A percentile compares a stretch with the other conserved stretches of the same genome.
phyloP scores from a whole-genome alignment of 2,888 invertebrate genomes.

The Monopis laevigella region DNA sequence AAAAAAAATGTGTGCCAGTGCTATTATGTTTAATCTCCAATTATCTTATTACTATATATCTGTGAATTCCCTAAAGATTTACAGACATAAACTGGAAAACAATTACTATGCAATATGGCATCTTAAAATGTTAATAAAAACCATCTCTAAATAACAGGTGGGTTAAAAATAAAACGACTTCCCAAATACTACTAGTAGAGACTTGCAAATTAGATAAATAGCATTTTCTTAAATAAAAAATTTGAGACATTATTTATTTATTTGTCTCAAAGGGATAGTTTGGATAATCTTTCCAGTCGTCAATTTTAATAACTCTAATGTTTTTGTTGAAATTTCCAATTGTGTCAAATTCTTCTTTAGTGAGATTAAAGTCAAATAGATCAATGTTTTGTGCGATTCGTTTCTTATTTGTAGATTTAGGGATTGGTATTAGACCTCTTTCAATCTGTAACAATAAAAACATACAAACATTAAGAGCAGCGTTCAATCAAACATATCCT shows the following conservation, averaged over 20 bases:
- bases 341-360: constrained; percentile 50
- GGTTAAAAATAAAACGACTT: no score
- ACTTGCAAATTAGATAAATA: not conserved
- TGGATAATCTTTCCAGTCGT: constrained; percentile 18
- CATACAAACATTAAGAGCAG: no score
- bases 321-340: constrained; percentile 56
- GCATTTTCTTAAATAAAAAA: not conserved
- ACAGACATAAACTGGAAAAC: no score
- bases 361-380: constrained; percentile 66
- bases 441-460: constrained; percentile 63
- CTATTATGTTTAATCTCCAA: no score
- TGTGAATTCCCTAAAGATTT: no score
- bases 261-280: constrained; percentile 19
- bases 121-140: no score
- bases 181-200: not conserved
- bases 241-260: not conserved
- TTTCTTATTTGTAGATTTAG: constrained; percentile 62
- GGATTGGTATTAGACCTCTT: constrained; percentile 61
- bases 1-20: no score
- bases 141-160: no score
- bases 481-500: no score
- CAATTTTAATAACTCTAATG: constrained; percentile 23
- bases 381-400: constrained; percentile 63
- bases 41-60: no score
- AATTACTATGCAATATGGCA: no score